A percentile compares a stretch with the other conserved stretches of the same genome.
phyloP scores from a whole-genome alignment of 2,113 vertebrate species.

The Pelecanus crispus region DNA sequence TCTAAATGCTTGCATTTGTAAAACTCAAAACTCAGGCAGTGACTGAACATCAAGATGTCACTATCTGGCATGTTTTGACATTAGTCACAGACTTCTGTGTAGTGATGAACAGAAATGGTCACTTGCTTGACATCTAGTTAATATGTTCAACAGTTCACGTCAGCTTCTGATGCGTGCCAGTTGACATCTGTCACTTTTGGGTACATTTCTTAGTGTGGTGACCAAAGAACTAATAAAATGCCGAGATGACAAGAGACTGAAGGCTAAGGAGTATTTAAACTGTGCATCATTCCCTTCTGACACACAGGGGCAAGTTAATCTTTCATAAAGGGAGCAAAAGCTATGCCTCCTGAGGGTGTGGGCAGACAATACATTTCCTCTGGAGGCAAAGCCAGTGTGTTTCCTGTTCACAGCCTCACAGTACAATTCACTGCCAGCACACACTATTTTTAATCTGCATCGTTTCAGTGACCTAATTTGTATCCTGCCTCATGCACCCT shows the following conservation, averaged over 20 bases:
- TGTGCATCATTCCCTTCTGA: background rate
- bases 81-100: background rate
- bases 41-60: background rate
- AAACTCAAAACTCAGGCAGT: background rate
- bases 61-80: background rate
- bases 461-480: slow-evolving; percentile 8
- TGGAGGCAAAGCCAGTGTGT: background rate
- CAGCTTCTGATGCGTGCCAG: background rate
- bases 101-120: background rate
- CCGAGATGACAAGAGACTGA: background rate
- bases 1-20: background rate
- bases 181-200: background rate
- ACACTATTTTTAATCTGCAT: slow-evolving; percentile 17
- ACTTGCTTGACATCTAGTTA: background rate
- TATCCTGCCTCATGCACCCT: background rate
- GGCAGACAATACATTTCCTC: background rate
- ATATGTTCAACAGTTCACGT: background rate
- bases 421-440: background rate
- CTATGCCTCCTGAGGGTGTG: background rate
- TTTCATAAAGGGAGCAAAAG: background rate
- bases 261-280: background rate
- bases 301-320: background rate
- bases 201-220: background rate
- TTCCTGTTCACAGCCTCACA: background rate
- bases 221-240: background rate